Evolutionary conservation across 2,113 vertebrate species (phyloP), one percentile per base, ranked within the genome.

Genomic region (Epinephelus cyanopodus): DNA sequence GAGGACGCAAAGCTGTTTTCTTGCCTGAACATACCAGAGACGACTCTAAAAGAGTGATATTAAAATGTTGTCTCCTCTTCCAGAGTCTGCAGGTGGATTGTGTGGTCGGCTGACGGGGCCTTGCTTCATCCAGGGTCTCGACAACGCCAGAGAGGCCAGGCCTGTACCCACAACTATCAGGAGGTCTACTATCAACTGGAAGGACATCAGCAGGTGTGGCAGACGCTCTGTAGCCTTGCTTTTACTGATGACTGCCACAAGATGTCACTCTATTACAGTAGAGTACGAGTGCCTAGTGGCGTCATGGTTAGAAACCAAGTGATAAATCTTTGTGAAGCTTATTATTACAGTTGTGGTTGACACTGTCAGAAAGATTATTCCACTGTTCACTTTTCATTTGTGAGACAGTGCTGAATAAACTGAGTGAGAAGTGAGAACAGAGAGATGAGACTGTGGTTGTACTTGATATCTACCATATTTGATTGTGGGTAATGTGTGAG

Each of bases 201-300:
- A 94, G 67, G 92, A 96, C 33, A 79, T 96, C 0, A 96, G 96
- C 90, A 97, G 96, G 97, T 98, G 82, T 42, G 83, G 21, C n/a
- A 52, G 45, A 60, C 53, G 64, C 7, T n/a, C 54, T 62, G 5
- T 48, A 14, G 14, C 21, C 18, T 54, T 12, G 61, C 15, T 27
- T 50, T 23, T 73, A 23, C 33, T 47, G 17, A 61, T 56, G 45
- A 60, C 61, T 54, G 53, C 81, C 81, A 81, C 80, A 84, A 82
- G 67, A 71, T 91, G 80, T 84, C 80, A 5, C 85, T 81, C 48
- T 79, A 8, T 66, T 67, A 2, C 37, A 65, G 39, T 8, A 29
- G 17, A 39, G 12, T 18, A 53, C 23, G 21, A 48, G 48, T 61
- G 23, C 54, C 53, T 67, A 8, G 13, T 56, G 42, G 47, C 2